Conservation (phyloP, 1,140 invertebrate species). For the Trichogramma pretiosum region DNA sequence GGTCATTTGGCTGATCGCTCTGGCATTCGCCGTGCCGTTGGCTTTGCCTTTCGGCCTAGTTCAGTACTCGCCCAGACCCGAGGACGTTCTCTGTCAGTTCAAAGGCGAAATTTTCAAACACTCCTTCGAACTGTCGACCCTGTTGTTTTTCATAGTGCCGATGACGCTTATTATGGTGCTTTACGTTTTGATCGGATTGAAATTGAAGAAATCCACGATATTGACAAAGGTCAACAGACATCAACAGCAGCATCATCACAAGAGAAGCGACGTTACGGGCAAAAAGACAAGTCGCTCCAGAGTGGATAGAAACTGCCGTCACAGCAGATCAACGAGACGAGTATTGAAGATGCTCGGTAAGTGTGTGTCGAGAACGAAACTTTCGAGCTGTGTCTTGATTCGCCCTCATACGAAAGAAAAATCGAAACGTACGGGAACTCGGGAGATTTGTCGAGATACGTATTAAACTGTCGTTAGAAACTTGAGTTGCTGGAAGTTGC, state of each 20-base stretch:
- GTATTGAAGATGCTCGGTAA: constrained; percentile 63
- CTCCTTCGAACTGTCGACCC: constrained; percentile 76
- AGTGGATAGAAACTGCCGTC: constrained; percentile 27
- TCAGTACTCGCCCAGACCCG: constrained; percentile 37
- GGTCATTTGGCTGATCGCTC: constrained; percentile 59
- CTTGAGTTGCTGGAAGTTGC: no score
- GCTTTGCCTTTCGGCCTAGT: constrained; percentile 66
- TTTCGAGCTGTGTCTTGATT: no score
- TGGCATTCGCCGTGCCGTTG: constrained; percentile 70
- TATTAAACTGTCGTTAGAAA: no score
- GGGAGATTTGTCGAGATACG: no score
- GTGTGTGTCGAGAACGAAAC: no score
- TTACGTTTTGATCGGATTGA: constrained; percentile 72
- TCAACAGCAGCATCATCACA: constrained; percentile 19
- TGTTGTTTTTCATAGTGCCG: constrained; percentile 77
- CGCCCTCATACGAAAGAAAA: no score
- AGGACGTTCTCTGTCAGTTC: constrained; percentile 48
- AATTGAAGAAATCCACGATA: constrained; percentile 57
- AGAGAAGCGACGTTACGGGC: constrained; percentile 18
- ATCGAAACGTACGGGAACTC: no score
- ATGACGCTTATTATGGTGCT: constrained; percentile 78
- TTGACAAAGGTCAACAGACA: constrained; percentile 41
- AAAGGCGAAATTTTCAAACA: constrained; percentile 55
- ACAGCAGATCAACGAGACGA: constrained; percentile 45
- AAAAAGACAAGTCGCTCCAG: constrained; percentile 13